A percentile compares a stretch with the other conserved stretches of the same genome.
These are phyloP conservation scores for Laspeyria flexula DNA, from an alignment of 2,888 invertebrate species.

Conservation along the genomic window DNA sequence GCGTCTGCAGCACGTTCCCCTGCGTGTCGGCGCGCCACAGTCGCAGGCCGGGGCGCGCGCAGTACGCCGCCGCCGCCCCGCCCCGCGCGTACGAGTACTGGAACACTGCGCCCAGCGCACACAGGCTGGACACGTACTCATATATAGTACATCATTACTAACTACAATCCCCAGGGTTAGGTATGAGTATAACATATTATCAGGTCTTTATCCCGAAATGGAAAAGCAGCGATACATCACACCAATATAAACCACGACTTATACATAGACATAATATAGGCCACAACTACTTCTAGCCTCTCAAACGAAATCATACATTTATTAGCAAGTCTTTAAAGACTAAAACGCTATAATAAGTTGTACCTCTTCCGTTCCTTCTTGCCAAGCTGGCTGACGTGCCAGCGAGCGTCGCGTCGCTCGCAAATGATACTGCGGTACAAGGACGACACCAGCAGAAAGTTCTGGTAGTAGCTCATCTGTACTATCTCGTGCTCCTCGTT, in stretches of 20 bases:
- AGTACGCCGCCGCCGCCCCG: slow-evolving; percentile 88
- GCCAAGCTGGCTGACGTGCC: slow-evolving; percentile 92
- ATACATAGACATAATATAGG: no score
- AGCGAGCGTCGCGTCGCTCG: slow-evolving; percentile 87
- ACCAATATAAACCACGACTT: no score
- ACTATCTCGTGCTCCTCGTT: slow-evolving; percentile 94
- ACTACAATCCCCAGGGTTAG: no score
- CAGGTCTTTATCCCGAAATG: no score
- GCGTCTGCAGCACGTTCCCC: slow-evolving; percentile 93
- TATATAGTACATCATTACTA: not conserved
- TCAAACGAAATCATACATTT: no score
- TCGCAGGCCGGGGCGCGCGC: slow-evolving; percentile 93
- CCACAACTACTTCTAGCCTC: no score
- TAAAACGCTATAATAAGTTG: not conserved
- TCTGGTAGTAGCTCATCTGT: slow-evolving; percentile 92
- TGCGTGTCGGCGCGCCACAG: slow-evolving; percentile 92
- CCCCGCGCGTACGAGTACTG: slow-evolving; percentile 83
- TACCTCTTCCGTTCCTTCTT: slow-evolving; percentile 94
- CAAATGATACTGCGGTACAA: slow-evolving; percentile 93
- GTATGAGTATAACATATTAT: no score
- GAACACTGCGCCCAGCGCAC: slow-evolving; percentile 82
- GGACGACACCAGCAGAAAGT: slow-evolving; percentile 92
- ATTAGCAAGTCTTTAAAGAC: no score
- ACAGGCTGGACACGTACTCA: slow-evolving; percentile 55
- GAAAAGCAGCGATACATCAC: no score